Base-by-base conservation (phyloP, 2,888 invertebrate genomes). In the Phymatocera aterrima region DNA sequence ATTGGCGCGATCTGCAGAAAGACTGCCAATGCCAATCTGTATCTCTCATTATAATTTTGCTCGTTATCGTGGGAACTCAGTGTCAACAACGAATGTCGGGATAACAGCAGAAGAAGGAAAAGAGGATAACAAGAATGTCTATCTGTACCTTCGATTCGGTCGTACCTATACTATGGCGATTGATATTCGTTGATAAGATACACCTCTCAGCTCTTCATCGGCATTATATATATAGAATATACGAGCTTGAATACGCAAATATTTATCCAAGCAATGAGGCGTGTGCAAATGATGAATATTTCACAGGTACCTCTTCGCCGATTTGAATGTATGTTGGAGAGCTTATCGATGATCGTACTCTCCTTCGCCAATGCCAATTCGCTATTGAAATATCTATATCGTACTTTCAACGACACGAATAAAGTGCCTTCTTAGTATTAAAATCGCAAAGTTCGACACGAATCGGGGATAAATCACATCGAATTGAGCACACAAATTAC, bases 261-360 rank as follows among this genome's bases (percentile, higher is more conserved):
- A 72, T 51, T 72, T 72, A 34, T 72, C 34, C 34, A 72, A 31
- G 48, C 51, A 51, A 72, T 72, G 72, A 48, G 51, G 51, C 34
- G 51, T 72, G 72, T n/a, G 31, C 51, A 51, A 34, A 37, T 72
- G n/a, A n/a, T n/a, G 72, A 72, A 51, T 72, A 72, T 72, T 72
- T 72, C 34, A 31, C 8, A 21, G 12, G 3, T 31, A 51, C 28
- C 10, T 72, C n/a, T 51, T 51, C 3, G 18, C 34, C 1, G 6
- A 51, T 31, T 28, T 51, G 34, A 34, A 31, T 28, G 5, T 18
- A 51, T 72, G 34, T 2, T 28, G 18, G 2, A n/a, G n/a, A 12
- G 28, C 31, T n/a, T 51, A 34, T 48, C 72, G 48, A 48, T 34
- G 51, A 48, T 48, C 34, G 18, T 68, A 5, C 15, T 68, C 43